Evolutionary conservation across 2,888 invertebrate genomes (phyloP), one percentile per base, ranked within the genome.

Genomic region (Drosophila buzzatii): DNA sequence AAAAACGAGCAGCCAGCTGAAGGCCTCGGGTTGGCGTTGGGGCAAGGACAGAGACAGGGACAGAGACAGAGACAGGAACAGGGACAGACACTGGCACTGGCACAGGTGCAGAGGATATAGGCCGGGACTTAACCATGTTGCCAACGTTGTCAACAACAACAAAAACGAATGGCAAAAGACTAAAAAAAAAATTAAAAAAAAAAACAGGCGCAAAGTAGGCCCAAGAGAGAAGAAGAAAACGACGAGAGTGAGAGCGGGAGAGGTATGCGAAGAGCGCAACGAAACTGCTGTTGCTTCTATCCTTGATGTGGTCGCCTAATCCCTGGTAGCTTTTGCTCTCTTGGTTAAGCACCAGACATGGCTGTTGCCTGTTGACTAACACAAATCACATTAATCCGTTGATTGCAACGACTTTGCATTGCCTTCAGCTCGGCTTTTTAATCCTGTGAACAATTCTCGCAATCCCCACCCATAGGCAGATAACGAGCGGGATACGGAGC

Each of bases 311-410:
- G 69, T 53, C 58, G 69, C 66, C 64, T 79, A 73, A 70, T 68
- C 68, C 71, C 33, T 16, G 57, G 39, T 58, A 67, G 70, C 47
- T 65, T 70, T 61, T 57, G 57, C 44, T 57, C 33, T 23, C 39
- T 10, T 53, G 53, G 53, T 23, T 53, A 53, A 53, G 37, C 53
- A 20, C 44, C 58, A 61, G 52, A 53, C 51, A 51, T 57, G 51
- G 45, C 55, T 49, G 58, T 52, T 66, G 53, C 45, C 51, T 51
- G 52, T 62, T 57, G 62, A 71, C 73, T 66, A 71, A 81, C 82
- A 81, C 82, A 81, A 77, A 81, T 77, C 78, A 81, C 73, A 77
- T 72, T 77, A 77, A 77, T 60, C 77, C 78, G 56, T 55, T 72
- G 81, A 81, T 76, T 81, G 73, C 66, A 33, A 60, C 44, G 81